A percentile compares a stretch with the other conserved stretches of the same genome.
Evolutionary conservation across 2,797 vertebrate genomes (phyloP).

Genomic region (Mormyrus hasselquistii): DNA sequence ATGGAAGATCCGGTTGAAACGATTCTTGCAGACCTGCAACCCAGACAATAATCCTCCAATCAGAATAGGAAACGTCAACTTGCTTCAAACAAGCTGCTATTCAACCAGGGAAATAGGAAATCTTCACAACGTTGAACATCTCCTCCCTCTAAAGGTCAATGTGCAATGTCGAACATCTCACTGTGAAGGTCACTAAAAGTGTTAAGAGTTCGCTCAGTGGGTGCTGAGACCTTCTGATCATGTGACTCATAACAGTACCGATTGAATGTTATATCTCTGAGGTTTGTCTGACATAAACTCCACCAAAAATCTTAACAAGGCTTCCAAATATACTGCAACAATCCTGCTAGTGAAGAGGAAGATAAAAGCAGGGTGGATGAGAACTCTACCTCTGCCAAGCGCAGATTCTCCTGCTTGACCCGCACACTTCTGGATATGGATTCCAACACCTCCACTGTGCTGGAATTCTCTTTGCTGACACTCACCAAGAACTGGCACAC

Average conservation of each 20-base stretch:
- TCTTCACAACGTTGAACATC: not conserved
- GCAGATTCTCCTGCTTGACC: conserved; percentile 86
- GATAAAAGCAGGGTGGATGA: not conserved
- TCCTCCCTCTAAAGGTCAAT: not conserved
- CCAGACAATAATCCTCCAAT: not conserved
- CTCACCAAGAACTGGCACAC: conserved; percentile 82
- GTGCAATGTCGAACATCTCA: not conserved
- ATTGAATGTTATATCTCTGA: not conserved
- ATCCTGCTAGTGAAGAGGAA: not conserved
- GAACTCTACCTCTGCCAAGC: conserved; percentile 76
- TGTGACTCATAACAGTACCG: not conserved
- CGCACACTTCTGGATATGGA: conserved; percentile 79
- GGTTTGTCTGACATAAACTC: not conserved
- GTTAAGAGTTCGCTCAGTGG: too few species aligned
- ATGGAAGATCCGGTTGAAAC: conserved; percentile 79
- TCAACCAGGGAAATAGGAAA: not conserved
- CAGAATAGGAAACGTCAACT: not conserved
- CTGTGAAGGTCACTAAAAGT: not conserved
- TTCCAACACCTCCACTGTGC: conserved; percentile 84
- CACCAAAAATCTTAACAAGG: not conserved
- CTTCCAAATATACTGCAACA: not conserved
- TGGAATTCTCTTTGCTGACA: conserved; percentile 93
- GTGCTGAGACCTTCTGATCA: not conserved
- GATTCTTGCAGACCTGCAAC: conserved; percentile 78
- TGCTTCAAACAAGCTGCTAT: not conserved